Conservation (phyloP, 35 echinoderm and acorn worm genomes). For the Apostichopus japonicus region DNA sequence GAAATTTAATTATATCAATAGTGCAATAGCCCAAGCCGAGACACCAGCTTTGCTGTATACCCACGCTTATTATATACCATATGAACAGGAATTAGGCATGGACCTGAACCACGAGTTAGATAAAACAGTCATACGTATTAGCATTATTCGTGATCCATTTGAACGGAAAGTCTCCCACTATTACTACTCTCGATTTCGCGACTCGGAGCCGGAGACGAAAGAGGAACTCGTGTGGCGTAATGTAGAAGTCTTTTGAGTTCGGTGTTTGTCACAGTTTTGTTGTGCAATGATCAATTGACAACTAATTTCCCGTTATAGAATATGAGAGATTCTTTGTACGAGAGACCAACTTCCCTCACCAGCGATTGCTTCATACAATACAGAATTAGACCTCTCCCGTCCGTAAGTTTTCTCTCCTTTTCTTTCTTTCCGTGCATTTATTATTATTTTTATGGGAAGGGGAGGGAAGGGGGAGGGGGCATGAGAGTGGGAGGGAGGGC, state of each 20-base stretch:
- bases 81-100: not conserved
- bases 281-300: no score
- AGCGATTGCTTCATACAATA: not conserved
- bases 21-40: not conserved
- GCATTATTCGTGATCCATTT: constrained; percentile 45
- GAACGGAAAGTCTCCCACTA: constrained; percentile 57
- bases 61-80: constrained; percentile 30
- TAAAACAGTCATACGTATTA: constrained; percentile 31
- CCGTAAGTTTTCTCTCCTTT: not conserved
- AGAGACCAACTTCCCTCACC: not conserved
- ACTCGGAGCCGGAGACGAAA: constrained; percentile 34
- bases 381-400: constrained; percentile 8
- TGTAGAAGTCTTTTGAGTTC: no score
- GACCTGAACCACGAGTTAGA: no score
- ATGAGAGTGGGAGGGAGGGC: no score
- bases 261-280: no score
- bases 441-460: no score
- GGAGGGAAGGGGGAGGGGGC: no score
- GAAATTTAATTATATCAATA: constrained; percentile 16
- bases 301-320: not conserved
- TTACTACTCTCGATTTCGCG: constrained; percentile 20
- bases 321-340: not conserved
- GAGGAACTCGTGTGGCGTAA: constrained; percentile 51
- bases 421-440: no score
- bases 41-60: constrained; percentile 28